phyloP scores from a whole-genome alignment of 1,140 invertebrate genomes.

The Oedothorax gibbosus region DNA sequence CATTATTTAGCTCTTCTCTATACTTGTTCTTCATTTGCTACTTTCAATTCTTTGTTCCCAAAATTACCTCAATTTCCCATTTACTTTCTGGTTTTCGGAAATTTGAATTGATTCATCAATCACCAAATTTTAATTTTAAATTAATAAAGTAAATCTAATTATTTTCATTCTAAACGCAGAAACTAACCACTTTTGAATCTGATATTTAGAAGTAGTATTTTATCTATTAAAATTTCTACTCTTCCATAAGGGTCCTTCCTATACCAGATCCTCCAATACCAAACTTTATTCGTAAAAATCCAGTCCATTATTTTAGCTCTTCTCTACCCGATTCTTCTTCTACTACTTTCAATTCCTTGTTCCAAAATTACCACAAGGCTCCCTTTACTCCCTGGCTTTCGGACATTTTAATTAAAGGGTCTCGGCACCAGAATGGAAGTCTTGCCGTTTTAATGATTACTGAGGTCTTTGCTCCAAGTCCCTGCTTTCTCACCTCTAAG shows the following conservation, averaged over 20 bases:
- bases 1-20: background rate
- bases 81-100: slow-evolving; percentile 9
- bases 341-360: background rate
- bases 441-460: slow-evolving; percentile 59
- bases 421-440: slow-evolving; percentile 14
- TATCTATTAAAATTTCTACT: too few species aligned
- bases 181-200: too few species aligned
- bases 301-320: background rate
- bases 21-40: too few species aligned
- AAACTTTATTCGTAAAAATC: background rate
- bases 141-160: too few species aligned
- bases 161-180: too few species aligned
- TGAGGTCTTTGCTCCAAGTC: slow-evolving; percentile 53
- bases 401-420: slow-evolving; percentile 60
- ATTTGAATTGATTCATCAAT: slow-evolving; percentile 38
- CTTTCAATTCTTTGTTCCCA: background rate
- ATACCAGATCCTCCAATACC: background rate
- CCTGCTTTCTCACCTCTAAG: slow-evolving; percentile 55
- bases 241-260: too few species aligned
- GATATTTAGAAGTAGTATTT: too few species aligned
- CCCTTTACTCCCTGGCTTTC: background rate
- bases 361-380: slow-evolving; percentile 15
- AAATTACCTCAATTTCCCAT: slow-evolving; percentile 25
- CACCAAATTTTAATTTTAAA: too few species aligned
- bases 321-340: too few species aligned